phyloP scores from a whole-genome alignment of 2,113 vertebrate species.

The Scopus umbretta region DNA sequence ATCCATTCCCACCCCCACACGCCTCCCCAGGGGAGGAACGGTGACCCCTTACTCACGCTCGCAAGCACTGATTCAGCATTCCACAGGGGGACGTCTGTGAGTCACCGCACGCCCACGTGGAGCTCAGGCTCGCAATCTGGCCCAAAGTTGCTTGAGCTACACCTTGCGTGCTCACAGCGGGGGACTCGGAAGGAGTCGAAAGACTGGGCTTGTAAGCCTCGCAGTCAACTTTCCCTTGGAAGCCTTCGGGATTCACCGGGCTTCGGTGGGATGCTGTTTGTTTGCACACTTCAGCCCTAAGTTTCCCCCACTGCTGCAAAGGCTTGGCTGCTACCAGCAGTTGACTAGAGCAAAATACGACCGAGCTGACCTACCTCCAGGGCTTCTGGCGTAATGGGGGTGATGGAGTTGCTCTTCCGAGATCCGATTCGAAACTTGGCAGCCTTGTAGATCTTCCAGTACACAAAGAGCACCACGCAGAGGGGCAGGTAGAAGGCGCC shows the following conservation, averaged over 20 bases:
- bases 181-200: background rate
- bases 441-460: slow-evolving; percentile 97
- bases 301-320: background rate
- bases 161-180: background rate
- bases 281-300: background rate
- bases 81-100: background rate
- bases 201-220: background rate
- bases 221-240: background rate
- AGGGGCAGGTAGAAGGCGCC: slow-evolving; percentile 95
- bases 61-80: background rate
- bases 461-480: slow-evolving; percentile 95
- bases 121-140: background rate
- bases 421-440: slow-evolving; percentile 89
- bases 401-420: slow-evolving; percentile 87
- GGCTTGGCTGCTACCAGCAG: background rate
- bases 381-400: slow-evolving; percentile 77
- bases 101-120: background rate
- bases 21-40: background rate
- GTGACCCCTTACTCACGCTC: background rate
- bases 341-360: background rate
- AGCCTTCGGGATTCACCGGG: background rate
- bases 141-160: background rate
- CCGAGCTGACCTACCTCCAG: slow-evolving; percentile 70
- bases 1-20: background rate
- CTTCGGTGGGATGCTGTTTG: background rate